phyloP scores from a whole-genome alignment of 1,140 invertebrate species.

The Thrips palmi region DNA sequence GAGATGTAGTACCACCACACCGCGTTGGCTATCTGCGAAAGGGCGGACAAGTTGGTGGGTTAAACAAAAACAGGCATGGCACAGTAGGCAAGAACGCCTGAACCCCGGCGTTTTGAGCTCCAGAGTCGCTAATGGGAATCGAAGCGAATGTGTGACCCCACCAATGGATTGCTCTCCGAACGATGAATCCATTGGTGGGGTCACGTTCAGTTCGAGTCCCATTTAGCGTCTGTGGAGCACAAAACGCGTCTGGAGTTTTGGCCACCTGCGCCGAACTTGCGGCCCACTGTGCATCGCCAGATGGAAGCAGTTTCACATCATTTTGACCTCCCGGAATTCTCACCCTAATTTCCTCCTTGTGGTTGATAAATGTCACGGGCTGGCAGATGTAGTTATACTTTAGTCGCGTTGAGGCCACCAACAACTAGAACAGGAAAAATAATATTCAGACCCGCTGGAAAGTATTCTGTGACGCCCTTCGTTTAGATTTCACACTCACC shows the following conservation, averaged over 20 bases:
- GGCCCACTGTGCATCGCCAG: not conserved
- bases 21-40: slow-evolving; percentile 64
- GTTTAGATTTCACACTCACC: slow-evolving; percentile 24
- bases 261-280: too few species aligned
- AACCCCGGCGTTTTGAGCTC: too few species aligned
- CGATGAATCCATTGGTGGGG: too few species aligned
- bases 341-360: slow-evolving; percentile 71
- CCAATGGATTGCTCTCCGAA: too few species aligned
- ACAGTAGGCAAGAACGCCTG: too few species aligned
- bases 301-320: not conserved
- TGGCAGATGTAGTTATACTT: slow-evolving; percentile 82
- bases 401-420: slow-evolving; percentile 50
- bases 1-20: slow-evolving; percentile 97
- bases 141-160: too few species aligned
- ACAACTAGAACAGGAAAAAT: slow-evolving; percentile 33
- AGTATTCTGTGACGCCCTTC: not conserved
- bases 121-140: too few species aligned
- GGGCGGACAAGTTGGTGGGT: not conserved
- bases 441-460: slow-evolving; percentile 4
- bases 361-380: slow-evolving; percentile 59
- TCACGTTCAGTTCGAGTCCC: too few species aligned
- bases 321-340: slow-evolving; percentile 14
- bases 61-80: too few species aligned
- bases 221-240: too few species aligned
- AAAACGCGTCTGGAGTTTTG: too few species aligned